Evolutionary conservation across 2,888 invertebrate species (phyloP).

Genomic region (Volucella zonaria): DNA sequence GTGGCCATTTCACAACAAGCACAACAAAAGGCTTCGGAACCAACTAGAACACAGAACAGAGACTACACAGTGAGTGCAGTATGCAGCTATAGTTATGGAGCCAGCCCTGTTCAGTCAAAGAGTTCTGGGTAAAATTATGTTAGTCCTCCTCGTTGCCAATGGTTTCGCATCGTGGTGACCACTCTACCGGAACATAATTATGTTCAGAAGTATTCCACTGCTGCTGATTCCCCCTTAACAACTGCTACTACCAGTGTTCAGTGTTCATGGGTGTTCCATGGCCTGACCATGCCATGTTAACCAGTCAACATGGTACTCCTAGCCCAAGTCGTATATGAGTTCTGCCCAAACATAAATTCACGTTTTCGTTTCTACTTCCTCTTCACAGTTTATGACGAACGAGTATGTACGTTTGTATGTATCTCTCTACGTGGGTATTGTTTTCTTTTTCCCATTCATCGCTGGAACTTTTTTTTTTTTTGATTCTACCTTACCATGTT

Average conservation of each 20-base stretch:
- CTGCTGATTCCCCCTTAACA: background rate
- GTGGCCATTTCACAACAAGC: constrained; percentile 16
- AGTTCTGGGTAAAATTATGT: constrained; percentile 54
- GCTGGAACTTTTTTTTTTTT: constrained; percentile 38
- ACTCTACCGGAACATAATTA: constrained; percentile 68
- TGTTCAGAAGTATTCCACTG: constrained; percentile 30
- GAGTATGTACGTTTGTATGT: background rate
- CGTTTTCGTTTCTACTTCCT: constrained; percentile 55
- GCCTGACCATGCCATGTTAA: constrained; percentile 17
- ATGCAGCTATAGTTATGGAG: constrained; percentile 3
- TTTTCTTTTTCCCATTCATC: constrained; percentile 51
- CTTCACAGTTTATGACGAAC: constrained; percentile 12
- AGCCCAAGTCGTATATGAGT: constrained; percentile 4
- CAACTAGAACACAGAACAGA: background rate
- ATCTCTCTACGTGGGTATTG: constrained; percentile 39
- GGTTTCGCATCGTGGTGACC: constrained; percentile 57
- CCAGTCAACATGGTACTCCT: constrained; percentile 1
- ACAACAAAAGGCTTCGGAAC: constrained; percentile 19
- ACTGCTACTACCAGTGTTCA: background rate
- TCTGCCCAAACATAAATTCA: constrained; percentile 55
- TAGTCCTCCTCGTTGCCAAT: constrained; percentile 27
- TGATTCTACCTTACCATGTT: constrained; percentile 4
- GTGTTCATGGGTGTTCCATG: background rate
- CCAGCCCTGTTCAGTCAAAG: constrained; percentile 27
- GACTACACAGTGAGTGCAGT: background rate